phyloP scores from a whole-genome alignment of 53 echinoderm and acorn worm species.

The Glandiceps talaboti region DNA sequence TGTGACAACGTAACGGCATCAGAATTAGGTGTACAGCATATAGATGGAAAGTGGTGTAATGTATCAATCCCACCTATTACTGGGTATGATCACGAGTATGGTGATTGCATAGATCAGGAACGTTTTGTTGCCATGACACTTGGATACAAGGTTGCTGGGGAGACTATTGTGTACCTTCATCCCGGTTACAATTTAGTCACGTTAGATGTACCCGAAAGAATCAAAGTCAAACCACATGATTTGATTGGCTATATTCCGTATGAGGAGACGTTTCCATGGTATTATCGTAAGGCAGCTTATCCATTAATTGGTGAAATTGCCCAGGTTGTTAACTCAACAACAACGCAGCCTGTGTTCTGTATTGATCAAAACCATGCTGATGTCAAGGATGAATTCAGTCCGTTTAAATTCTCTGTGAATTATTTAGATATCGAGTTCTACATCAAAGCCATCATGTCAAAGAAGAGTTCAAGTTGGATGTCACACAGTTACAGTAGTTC shows the following conservation, averaged over 20 bases:
- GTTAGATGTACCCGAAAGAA: constrained; percentile 22
- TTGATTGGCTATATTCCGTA: constrained; percentile 45
- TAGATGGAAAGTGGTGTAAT: neutral
- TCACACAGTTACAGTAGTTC: constrained; percentile 37
- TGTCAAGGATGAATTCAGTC: neutral
- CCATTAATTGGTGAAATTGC: constrained; percentile 57
- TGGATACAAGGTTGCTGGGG: constrained; percentile 27
- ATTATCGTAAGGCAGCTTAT: constrained; percentile 59
- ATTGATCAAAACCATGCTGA: constrained; percentile 13
- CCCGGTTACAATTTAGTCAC: constrained; percentile 53
- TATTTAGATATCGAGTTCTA: constrained; percentile 28
- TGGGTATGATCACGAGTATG: constrained; percentile 16
- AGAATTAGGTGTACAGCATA: neutral
- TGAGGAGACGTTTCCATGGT: constrained; percentile 46
- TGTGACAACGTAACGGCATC: constrained; percentile 7
- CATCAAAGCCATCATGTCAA: constrained; percentile 39
- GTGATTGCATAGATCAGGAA: constrained; percentile 14
- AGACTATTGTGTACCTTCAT: constrained; percentile 36
- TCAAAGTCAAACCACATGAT: constrained; percentile 39
- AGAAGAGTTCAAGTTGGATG: constrained; percentile 26
- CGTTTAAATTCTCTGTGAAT: neutral
- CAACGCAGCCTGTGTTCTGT: constrained; percentile 4
- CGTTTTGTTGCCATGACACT: constrained; percentile 8
- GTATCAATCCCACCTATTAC: neutral
- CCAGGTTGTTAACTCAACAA: constrained; percentile 7